These are phyloP conservation scores for Cebus imitator DNA, from an alignment of 2,113 vertebrate species.

Conservation along the genomic window DNA sequence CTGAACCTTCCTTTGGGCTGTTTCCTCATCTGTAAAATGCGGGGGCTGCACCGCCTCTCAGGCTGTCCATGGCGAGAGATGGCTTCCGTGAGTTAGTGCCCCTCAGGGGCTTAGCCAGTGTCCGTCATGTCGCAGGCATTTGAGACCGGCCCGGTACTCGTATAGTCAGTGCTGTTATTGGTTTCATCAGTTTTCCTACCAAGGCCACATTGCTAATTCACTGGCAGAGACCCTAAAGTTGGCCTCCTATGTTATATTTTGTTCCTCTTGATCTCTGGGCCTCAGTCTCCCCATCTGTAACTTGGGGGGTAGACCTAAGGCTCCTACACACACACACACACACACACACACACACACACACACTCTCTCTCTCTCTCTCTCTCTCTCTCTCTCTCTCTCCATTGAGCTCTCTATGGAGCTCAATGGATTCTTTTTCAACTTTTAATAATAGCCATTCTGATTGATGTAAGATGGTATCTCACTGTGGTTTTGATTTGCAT, in stretches of 20 bases:
- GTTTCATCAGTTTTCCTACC: no score
- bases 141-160: fast-evolving
- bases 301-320: not conserved
- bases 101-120: no score
- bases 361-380: no score
- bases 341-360: no score
- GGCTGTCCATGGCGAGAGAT: not conserved
- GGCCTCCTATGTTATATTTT: not conserved
- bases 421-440: no score
- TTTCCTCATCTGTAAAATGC: not conserved
- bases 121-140: fast-evolving
- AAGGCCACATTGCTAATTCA: not conserved
- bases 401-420: no score
- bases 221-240: not conserved
- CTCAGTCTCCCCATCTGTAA: not conserved
- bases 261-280: not conserved
- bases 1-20: not conserved
- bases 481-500: no score
- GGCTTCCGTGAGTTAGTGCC: not conserved
- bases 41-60: not conserved
- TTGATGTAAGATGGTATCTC: no score
- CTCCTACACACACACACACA: not conserved
- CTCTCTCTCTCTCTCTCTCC: no score
- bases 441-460: no score
- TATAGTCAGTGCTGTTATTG: fast-evolving